These are phyloP conservation scores for Lamellibrachia satsuma DNA, from an alignment of 2,888 invertebrate species.

Conservation along the genomic window DNA sequence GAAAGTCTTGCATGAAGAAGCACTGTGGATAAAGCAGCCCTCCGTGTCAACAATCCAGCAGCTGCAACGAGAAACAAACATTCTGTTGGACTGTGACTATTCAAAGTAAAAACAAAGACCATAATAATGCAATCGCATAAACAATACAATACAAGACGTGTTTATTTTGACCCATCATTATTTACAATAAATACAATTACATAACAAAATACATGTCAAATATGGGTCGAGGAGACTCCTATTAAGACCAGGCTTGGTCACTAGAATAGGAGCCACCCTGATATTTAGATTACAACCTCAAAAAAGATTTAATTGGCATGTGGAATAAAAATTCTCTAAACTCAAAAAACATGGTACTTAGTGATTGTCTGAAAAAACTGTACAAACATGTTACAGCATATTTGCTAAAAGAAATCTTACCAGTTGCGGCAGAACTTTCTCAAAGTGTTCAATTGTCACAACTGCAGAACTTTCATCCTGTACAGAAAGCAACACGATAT, in stretches of 20 bases:
- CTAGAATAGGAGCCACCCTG: too few relatives aligned
- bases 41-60: not conserved
- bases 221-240: too few relatives aligned
- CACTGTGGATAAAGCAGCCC: not conserved
- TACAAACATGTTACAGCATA: not conserved
- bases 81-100: not conserved
- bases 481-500: constrained; percentile 27
- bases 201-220: too few relatives aligned
- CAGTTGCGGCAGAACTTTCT: constrained; percentile 53
- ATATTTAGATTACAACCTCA: too few relatives aligned
- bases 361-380: too few relatives aligned
- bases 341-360: too few relatives aligned
- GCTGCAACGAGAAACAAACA: not conserved
- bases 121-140: not conserved
- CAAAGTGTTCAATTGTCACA: constrained; percentile 50
- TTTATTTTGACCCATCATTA: too few relatives aligned
- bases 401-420: constrained; percentile 37
- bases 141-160: too few relatives aligned
- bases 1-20: not conserved
- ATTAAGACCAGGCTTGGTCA: too few relatives aligned
- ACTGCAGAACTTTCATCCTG: constrained; percentile 48
- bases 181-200: too few relatives aligned
- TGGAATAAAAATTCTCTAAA: too few relatives aligned
- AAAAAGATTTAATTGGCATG: too few relatives aligned
- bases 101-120: not conserved